Evolutionary conservation across 2,888 invertebrate genomes (phyloP).

Genomic region (Diachrysia chrysitis): DNA sequence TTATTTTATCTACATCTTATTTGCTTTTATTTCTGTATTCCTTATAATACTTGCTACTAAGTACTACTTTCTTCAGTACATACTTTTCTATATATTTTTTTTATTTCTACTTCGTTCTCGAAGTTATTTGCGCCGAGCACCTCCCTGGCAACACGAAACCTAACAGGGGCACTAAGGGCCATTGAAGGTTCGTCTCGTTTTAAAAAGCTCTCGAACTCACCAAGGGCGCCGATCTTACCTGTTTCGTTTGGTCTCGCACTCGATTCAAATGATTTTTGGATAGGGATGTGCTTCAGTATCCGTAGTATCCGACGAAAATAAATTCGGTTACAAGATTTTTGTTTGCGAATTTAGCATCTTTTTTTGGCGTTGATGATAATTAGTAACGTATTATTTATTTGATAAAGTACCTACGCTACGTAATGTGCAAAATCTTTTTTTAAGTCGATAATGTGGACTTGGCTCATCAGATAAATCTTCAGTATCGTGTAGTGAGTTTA

Average conservation of each 20-base stretch:
- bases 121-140: conserved; percentile 39
- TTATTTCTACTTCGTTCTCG: conserved; percentile 20
- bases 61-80: background rate
- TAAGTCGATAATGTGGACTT: too few relatives aligned
- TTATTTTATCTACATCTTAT: too few relatives aligned
- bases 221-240: conserved; percentile 63
- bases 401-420: too few relatives aligned
- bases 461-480: too few relatives aligned
- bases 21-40: too few relatives aligned
- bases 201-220: conserved; percentile 57
- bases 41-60: too few relatives aligned
- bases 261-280: conserved; percentile 48
- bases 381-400: too few relatives aligned
- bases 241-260: conserved; percentile 56
- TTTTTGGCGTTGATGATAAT: too few relatives aligned
- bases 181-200: conserved; percentile 64
- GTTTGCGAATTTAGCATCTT: background rate
- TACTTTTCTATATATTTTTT: background rate
- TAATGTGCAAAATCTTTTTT: too few relatives aligned
- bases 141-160: conserved; percentile 42
- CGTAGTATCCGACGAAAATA: background rate
- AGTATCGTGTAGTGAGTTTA: too few relatives aligned
- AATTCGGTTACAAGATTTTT: conserved; percentile 11
- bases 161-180: conserved; percentile 66
- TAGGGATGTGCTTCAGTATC: conserved; percentile 36